A percentile compares a stretch with the other conserved stretches of the same genome.
Conservation (phyloP, 2,113 vertebrate genomes). For the Zingel zingel region DNA sequence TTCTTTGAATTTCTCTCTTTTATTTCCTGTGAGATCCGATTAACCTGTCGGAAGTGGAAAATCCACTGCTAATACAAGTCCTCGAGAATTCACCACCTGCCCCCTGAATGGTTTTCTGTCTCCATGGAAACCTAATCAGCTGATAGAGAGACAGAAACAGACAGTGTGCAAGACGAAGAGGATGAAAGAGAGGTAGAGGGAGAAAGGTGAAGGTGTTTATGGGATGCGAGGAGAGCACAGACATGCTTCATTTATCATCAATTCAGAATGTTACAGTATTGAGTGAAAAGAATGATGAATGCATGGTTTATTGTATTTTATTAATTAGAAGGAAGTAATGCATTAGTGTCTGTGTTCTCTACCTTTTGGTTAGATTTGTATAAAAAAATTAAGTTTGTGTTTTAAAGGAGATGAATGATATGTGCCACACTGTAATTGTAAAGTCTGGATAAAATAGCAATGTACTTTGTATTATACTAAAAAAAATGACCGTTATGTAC, state of each 20-base stretch:
- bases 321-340: background rate
- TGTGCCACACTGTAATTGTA: background rate
- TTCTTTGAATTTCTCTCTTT: slow-evolving; percentile 29
- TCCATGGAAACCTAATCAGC: slow-evolving; percentile 71
- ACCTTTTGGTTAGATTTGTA: background rate
- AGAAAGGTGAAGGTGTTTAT: slow-evolving; percentile 18
- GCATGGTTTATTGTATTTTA: background rate
- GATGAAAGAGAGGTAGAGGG: background rate
- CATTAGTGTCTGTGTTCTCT: background rate
- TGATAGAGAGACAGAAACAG: slow-evolving; percentile 21
- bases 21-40: slow-evolving; percentile 56
- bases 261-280: background rate
- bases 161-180: slow-evolving; percentile 14
- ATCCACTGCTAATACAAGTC: slow-evolving; percentile 37
- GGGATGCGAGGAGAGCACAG: background rate
- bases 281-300: background rate
- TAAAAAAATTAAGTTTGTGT: background rate
- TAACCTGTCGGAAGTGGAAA: slow-evolving; percentile 68
- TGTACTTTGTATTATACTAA: background rate
- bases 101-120: slow-evolving; percentile 53
- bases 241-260: slow-evolving; percentile 21
- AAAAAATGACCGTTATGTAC: background rate
- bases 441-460: background rate
- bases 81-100: slow-evolving; percentile 66
- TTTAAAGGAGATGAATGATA: background rate